A percentile compares a stretch with the other conserved stretches of the same genome.
Conservation (phyloP, 2,888 invertebrate species). For the Theodoxus fluviatilis region DNA sequence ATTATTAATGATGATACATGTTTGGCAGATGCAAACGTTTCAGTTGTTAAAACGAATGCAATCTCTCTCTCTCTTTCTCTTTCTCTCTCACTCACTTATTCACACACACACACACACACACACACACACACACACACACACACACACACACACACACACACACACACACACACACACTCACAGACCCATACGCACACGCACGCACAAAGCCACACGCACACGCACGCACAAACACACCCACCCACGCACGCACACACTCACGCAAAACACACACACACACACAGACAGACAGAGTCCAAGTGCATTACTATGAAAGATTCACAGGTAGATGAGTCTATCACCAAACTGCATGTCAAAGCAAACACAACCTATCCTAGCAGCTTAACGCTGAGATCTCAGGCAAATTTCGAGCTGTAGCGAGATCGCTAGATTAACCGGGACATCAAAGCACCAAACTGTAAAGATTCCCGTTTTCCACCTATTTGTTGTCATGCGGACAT, state of each 20-base stretch:
- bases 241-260: background rate
- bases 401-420: no score
- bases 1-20: no score
- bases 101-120: background rate
- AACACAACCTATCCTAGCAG: no score
- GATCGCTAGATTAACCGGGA: no score
- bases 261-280: background rate
- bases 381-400: no score
- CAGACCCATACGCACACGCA: background rate
- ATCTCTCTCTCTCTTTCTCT: conserved; percentile 11
- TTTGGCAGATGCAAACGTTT: no score
- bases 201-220: background rate
- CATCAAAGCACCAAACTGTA: no score
- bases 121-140: background rate
- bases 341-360: background rate
- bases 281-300: conserved; percentile 2
- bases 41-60: background rate
- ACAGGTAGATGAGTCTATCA: background rate
- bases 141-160: background rate
- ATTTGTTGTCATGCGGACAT: no score
- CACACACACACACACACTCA: conserved; percentile 17
- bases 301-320: conserved; percentile 10
- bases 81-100: background rate
- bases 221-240: background rate
- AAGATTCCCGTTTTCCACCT: no score